Conservation (phyloP, 92 coral and sea anemone genomes). For the Zoanthus sociatus region DNA sequence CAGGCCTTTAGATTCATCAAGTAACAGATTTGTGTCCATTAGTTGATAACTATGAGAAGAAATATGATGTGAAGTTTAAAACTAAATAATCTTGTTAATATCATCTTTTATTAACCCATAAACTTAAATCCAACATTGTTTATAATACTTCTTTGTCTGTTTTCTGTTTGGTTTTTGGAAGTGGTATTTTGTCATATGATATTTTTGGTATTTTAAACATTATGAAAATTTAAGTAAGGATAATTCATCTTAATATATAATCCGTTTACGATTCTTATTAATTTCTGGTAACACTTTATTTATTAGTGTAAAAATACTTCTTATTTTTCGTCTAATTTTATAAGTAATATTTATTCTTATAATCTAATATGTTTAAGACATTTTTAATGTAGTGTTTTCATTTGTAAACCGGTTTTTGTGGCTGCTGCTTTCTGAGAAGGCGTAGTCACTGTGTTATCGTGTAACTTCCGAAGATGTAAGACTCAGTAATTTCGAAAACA, state of each 20-base stretch:
- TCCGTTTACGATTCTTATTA: neutral
- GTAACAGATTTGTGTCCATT: too few relatives aligned
- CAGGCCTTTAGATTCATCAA: too few relatives aligned
- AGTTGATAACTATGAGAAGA: neutral
- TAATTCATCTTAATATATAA: neutral
- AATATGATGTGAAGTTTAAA: neutral
- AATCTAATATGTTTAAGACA: too few relatives aligned
- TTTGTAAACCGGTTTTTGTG: too few relatives aligned
- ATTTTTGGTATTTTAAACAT: neutral
- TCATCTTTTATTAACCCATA: neutral
- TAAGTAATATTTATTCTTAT: too few relatives aligned
- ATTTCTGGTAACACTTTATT: neutral
- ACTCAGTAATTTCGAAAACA: too few relatives aligned
- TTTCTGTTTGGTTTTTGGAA: neutral
- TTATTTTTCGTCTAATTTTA: neutral
- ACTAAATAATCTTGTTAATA: neutral
- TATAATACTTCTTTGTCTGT: neutral
- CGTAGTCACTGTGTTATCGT: too few relatives aligned
- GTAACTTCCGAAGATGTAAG: too few relatives aligned
- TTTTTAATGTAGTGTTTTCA: too few relatives aligned
- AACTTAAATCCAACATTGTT: neutral
- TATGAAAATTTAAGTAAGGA: neutral
- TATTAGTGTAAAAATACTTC: neutral
- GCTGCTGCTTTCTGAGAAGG: too few relatives aligned
- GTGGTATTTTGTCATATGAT: neutral